phyloP scores from a whole-genome alignment of 2,888 invertebrate genomes.

The Sympetrum striolatum region DNA sequence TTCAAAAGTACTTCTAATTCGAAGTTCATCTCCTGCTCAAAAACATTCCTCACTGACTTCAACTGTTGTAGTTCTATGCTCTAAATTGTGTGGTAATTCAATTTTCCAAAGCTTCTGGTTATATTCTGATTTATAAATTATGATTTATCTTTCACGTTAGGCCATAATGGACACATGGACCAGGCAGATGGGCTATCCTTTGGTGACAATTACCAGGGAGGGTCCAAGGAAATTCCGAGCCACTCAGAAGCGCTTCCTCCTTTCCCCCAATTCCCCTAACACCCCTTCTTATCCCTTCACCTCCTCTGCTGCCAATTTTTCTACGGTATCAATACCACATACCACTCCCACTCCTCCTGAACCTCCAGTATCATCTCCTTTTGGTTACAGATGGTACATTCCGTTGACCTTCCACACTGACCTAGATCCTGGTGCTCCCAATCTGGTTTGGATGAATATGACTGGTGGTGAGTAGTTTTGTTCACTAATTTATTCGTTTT shows the following conservation, averaged over 20 bases:
- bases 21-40: too few relatives aligned
- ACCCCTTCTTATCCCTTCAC: conserved; percentile 19
- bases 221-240: conserved; percentile 66
- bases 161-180: conserved; percentile 82
- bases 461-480: conserved; percentile 69
- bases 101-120: too few relatives aligned
- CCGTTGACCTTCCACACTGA: conserved; percentile 79
- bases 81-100: too few relatives aligned
- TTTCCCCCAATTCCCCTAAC: conserved; percentile 6
- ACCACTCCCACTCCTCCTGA: conserved; percentile 48
- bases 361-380: conserved; percentile 61
- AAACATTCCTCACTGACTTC: too few relatives aligned
- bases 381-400: conserved; percentile 76
- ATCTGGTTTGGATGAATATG: conserved; percentile 80
- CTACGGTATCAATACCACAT: neutral
- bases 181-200: conserved; percentile 80
- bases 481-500: neutral
- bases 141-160: conserved; percentile 55
- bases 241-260: conserved; percentile 60
- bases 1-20: too few relatives aligned
- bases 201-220: conserved; percentile 71
- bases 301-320: neutral
- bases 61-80: too few relatives aligned
- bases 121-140: neutral
- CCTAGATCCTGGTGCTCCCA: conserved; percentile 64